Evolutionary conservation across 2,888 invertebrate species (phyloP), one percentile per base, ranked within the genome.

Genomic region (Melitaea athalia): DNA sequence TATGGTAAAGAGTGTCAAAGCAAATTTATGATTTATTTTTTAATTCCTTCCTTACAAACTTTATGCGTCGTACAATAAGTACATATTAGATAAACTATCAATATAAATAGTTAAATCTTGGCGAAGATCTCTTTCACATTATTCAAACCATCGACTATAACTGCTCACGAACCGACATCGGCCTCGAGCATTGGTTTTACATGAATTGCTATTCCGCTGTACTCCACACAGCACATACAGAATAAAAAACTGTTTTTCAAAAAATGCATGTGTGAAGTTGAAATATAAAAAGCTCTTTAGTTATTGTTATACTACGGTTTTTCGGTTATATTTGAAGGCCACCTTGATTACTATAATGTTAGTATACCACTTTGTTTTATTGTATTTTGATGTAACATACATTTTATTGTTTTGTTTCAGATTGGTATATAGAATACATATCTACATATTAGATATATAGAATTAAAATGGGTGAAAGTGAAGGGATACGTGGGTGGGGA

Each of bases 401-500:
- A 8, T 45, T 0, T 45, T 45, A 45, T 45, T 45, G 45, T 45
- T 53, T 50, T 64, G 45, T 69, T 63, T n/a, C 66, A 69, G 67
- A 2, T 38, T 38, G 60, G 47, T 17, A 3, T 15, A 63, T 7
- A 68, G 17, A 66, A 76, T 71, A 73, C 73, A 71, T 57, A 67
- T 2, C n/a, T 71, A 73, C 73, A 71, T 57, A 67, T 2, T 38
- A 8, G 5, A 57, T 8, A 42, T 57, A 38, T 57, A 42, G 14
- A 11, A 31, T 31, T 57, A 15, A 42, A 15, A 57, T 57, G 57
- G 57, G 38, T 0, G 42, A 33, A 57, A 74, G 81, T 42, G 80
- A 84, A 38, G 84, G 80, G 1, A 82, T 88, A 24, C 86, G 83
- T 42, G 92, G 92, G 5, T 92, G 92, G 92, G 90, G 87, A 2